Base-by-base conservation (phyloP, 2,888 invertebrate species). In the Formica aserva region DNA sequence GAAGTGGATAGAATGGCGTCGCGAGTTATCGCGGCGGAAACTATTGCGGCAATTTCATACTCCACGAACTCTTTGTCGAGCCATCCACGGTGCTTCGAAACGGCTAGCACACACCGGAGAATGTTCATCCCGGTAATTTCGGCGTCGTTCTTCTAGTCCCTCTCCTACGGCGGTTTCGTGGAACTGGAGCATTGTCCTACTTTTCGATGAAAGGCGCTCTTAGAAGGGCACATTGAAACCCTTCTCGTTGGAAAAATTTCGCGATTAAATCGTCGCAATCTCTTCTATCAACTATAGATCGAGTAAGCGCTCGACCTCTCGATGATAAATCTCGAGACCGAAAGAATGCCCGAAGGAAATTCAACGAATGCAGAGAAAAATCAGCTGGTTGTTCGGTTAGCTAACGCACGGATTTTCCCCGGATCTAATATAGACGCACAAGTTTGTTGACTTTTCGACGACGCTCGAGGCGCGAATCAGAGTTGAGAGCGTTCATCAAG, bases 101-200 rank as follows among this genome's bases (percentile, higher is more conserved):
- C 77, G 82, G 76, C 62, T 18, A 55, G 65, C 76, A 86, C 88
- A 86, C 89, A 86, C 87, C 32, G 11, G 86, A 83, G 84, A 86
- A 63, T 81, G 88, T 86, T 83, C 88, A 84, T 88, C 85, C 57
- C 82, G 74, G 82, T 84, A 85, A 86, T 89, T 88, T 83, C 87
- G 35, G 57, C 48, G 71, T 83, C 77, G 82, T 87, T 84, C 85
- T 84, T 84, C 75, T 65, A 32, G 57, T 29, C 13, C 32, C 83
- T 3, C 52, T 22, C 38, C 57, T 45, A 45, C 62, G 60, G 71
- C 76, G 67, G 77, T 84, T 83, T 75, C 38, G 60, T 41, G 32
- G 72, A 84, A 83, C 74, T 82, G 48, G 83, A 86, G 81, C 89
- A 67, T 65, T 88, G 89, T 71, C 85, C 88, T 45, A 88, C 82